Evolutionary conservation across 2,113 vertebrate species (phyloP).

Genomic region (Phalacrocorax carbo): DNA sequence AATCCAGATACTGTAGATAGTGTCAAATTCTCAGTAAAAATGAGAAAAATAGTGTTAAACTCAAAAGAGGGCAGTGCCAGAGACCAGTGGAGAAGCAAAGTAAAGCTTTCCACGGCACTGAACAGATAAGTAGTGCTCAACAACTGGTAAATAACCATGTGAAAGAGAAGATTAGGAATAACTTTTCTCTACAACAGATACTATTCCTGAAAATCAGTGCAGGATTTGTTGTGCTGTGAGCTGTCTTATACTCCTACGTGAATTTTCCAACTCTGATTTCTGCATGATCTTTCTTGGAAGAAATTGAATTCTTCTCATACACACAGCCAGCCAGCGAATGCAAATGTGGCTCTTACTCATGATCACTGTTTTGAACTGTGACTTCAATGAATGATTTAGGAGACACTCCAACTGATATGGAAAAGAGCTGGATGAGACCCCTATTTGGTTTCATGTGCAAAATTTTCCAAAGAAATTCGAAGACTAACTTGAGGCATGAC

Average conservation of each 20-base stretch:
- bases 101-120: neutral
- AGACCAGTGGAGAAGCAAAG: neutral
- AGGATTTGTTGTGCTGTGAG: neutral
- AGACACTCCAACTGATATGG: neutral
- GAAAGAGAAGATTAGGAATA: neutral
- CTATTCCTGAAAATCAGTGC: neutral
- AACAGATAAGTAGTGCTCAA: neutral
- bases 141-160: neutral
- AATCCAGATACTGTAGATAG: neutral
- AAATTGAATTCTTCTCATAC: neutral
- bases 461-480: neutral
- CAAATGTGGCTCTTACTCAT: neutral
- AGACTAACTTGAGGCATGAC: neutral
- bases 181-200: neutral
- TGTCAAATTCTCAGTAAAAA: neutral
- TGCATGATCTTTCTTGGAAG: neutral
- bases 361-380: neutral
- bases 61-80: neutral
- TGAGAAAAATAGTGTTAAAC: neutral
- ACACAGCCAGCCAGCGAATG: neutral
- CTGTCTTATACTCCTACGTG: neutral
- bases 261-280: neutral
- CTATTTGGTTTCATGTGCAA: neutral
- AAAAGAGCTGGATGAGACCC: neutral
- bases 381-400: neutral